Conservation (phyloP, 2,113 vertebrate species). For the Xenopus borealis region DNA sequence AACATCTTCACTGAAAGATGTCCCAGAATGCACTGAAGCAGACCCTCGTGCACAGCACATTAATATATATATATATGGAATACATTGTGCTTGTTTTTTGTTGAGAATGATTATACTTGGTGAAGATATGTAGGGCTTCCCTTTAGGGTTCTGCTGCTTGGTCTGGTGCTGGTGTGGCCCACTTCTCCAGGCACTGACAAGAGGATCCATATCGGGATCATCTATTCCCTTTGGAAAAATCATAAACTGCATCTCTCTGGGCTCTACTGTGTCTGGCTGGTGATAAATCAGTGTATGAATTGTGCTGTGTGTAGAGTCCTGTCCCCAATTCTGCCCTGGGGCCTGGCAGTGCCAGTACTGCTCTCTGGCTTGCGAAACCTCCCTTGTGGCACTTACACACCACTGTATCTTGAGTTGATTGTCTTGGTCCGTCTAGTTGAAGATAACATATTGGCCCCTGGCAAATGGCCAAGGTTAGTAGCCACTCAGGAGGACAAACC, state of each 20-base stretch:
- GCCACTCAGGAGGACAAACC: neutral
- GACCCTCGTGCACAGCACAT: neutral
- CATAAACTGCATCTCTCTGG: neutral
- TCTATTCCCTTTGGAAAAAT: constrained; percentile 5
- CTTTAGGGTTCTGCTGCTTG: constrained; percentile 3
- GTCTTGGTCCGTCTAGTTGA: constrained; percentile 19
- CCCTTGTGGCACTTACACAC: neutral
- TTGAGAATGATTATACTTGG: constrained; percentile 7
- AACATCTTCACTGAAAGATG: neutral
- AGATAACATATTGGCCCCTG: neutral
- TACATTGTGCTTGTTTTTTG: constrained; percentile 19
- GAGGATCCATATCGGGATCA: neutral
- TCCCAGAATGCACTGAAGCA: neutral
- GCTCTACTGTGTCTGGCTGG: constrained; percentile 36
- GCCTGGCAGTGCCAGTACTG: constrained; percentile 17
- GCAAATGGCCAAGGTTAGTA: neutral
- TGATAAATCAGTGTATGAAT: constrained; percentile 33
- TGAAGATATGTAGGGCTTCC: neutral
- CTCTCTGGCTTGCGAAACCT: neutral
- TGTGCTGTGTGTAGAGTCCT: constrained; percentile 29
- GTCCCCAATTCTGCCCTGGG: neutral
- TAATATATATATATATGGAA: neutral
- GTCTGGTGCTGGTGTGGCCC: neutral
- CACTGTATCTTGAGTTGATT: constrained; percentile 21
- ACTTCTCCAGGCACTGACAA: constrained; percentile 6